phyloP scores from a whole-genome alignment of 2,797 vertebrate species.

The Valencia hispanica region DNA sequence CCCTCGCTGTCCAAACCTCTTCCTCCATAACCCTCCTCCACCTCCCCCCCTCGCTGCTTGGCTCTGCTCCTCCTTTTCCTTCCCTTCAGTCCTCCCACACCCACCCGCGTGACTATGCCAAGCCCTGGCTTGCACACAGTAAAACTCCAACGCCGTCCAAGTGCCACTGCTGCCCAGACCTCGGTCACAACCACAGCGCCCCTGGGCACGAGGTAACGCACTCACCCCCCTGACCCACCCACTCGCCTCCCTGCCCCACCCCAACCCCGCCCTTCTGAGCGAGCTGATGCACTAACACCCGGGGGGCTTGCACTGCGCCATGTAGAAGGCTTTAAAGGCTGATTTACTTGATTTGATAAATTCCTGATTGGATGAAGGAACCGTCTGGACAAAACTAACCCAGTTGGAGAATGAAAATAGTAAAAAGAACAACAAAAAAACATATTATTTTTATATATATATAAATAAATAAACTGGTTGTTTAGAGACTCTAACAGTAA shows the following conservation, averaged over 20 bases:
- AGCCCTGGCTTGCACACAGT: conserved; percentile 99
- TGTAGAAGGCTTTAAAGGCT: not conserved
- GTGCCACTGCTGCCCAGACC: conserved; percentile 92
- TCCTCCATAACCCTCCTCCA: conserved; percentile 12
- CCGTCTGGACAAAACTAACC: too few relatives aligned
- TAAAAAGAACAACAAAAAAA: too few relatives aligned
- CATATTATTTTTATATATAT: too few relatives aligned
- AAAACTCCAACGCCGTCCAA: conserved; percentile 92
- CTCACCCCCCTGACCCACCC: conserved; percentile 50
- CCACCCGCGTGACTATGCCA: conserved; percentile 97
- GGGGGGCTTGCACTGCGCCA: conserved; percentile 29
- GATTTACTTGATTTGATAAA: not conserved
- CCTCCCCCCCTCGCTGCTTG: conserved; percentile 43
- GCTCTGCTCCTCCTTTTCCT: conserved; percentile 55
- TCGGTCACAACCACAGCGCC: conserved; percentile 85
- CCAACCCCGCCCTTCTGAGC: conserved; percentile 29
- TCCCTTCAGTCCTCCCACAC: conserved; percentile 90
- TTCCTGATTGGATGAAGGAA: too few relatives aligned
- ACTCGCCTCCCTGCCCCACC: conserved; percentile 18
- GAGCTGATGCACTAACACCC: conserved; percentile 70
- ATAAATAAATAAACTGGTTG: too few relatives aligned
- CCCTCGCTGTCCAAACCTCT: conserved; percentile 16
- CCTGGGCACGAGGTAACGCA: conserved; percentile 91
- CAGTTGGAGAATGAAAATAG: too few relatives aligned
- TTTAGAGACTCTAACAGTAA: too few relatives aligned